Evolutionary conservation across 2,113 vertebrate genomes (phyloP).

Genomic region (Crotalus tigris): DNA sequence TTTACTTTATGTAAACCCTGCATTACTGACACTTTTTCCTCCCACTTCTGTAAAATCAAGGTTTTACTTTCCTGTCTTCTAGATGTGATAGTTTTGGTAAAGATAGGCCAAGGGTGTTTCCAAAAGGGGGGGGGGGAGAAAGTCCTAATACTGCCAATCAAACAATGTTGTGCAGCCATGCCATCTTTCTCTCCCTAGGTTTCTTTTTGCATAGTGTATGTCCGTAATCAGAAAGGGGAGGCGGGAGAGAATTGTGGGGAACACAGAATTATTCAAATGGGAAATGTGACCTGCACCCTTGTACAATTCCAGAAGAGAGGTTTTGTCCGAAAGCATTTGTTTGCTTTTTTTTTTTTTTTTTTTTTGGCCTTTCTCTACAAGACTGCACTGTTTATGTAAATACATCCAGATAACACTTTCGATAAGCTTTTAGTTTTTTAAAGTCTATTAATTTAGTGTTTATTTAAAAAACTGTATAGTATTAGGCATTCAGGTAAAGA

Average conservation of each 20-base stretch:
- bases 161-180: not conserved
- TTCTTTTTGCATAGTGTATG: not conserved
- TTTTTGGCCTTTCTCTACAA: slow-evolving; percentile 52
- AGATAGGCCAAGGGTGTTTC: slow-evolving; percentile 40
- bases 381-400: slow-evolving; percentile 74
- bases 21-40: not conserved
- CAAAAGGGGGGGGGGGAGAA: not conserved
- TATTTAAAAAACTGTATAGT: slow-evolving; percentile 73
- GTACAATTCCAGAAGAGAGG: not conserved
- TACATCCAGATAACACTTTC: slow-evolving; percentile 71
- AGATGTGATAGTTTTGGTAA: slow-evolving; percentile 50
- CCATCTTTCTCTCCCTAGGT: not conserved
- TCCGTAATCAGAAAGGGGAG: not conserved
- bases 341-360: not conserved
- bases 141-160: not conserved
- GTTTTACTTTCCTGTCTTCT: slow-evolving; percentile 43
- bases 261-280: not conserved
- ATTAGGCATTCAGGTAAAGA: slow-evolving; percentile 60
- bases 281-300: not conserved
- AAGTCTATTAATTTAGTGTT: slow-evolving; percentile 69
- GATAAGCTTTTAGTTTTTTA: slow-evolving; percentile 78
- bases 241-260: not conserved
- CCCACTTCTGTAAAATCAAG: not conserved
- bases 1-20: not conserved
- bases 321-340: not conserved